These are phyloP conservation scores for Euclidia mi DNA, from an alignment of 2,888 invertebrate species.

Conservation along the genomic window DNA sequence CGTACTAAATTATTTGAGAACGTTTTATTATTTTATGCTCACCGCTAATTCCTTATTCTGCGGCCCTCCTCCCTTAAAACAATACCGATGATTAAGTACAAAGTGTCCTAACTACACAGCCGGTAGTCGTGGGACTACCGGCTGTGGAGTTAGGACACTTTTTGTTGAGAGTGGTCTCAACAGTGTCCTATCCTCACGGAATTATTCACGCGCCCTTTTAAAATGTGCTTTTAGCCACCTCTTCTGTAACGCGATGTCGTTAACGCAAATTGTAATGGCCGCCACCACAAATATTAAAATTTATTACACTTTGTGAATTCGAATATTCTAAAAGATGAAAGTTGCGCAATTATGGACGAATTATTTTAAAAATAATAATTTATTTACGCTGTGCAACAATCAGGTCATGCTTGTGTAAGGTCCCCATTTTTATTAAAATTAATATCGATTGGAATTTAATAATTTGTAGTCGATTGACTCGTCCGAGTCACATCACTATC, in stretches of 20 bases:
- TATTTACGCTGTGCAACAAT: neutral
- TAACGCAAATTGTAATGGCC: constrained; percentile 76
- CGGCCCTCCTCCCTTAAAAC: constrained; percentile 28
- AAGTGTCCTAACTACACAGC: constrained; percentile 41
- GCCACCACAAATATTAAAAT: constrained; percentile 73
- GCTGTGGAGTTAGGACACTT: too few relatives aligned
- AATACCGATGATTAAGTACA: constrained; percentile 42
- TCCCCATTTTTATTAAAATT: too few relatives aligned
- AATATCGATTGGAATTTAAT: too few relatives aligned
- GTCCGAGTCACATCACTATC: too few relatives aligned
- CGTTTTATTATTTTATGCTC: constrained; percentile 4
- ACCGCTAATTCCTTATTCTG: constrained; percentile 22
- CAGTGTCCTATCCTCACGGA: constrained; percentile 43
- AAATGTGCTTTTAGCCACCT: constrained; percentile 76
- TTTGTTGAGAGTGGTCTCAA: constrained; percentile 48
- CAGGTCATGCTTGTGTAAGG: neutral
- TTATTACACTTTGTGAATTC: constrained; percentile 67
- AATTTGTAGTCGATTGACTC: too few relatives aligned
- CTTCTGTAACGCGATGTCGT: constrained; percentile 69
- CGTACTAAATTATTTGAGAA: neutral
- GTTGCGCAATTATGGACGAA: constrained; percentile 39
- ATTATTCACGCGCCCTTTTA: constrained; percentile 77
- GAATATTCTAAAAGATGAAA: constrained; percentile 47
- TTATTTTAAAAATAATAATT: constrained; percentile 20
- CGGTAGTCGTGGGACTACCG: too few relatives aligned